Base-by-base conservation (phyloP, 2,888 invertebrate genomes). In the Drosophila mercatorum region DNA sequence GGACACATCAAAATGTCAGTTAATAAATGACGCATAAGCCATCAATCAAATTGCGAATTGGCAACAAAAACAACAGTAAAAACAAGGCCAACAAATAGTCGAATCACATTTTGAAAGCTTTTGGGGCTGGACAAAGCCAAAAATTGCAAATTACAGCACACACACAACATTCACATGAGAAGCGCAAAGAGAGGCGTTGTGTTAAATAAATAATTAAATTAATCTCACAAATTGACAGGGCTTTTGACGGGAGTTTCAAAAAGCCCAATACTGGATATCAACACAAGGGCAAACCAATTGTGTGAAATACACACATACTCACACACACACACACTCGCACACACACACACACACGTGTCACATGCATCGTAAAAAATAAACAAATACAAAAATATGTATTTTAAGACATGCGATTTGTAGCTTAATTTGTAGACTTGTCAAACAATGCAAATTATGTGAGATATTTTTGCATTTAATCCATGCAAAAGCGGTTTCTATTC, bases 151-250 rank as follows among this genome's bases (percentile, higher is more conserved):
- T 80, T 65, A 57, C 52, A 58, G 52, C 41, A 62, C 49, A 26
- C 56, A 26, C 51, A 8, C 34, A 53, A 41, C 40, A 65, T 52
- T 22, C 62, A 43, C 73, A 78, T 68, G 63, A 46, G 41, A 65
- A 31, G 43, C 12, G 56, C 12, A 26, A 8, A 34, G 47, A 34
- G 36, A 8, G 22, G 28, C 64, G 59, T 66, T 76, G 72, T 73
- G 81, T 72, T 89, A 75, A 89, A 84, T 84, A 84, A 87, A 84
- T 84, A 84, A 84, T 84, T 83, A 83, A 75, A 89, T 84, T 84
- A 84, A 87, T 84, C 76, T 84, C 72, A 52, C 63, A 79, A 79
- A 89, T 84, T 81, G 89, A 84, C 88, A 75, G 69, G 59, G 55
- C 72, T 74, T 40, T 55, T 70, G 70, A 78, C 65, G 73, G 69